Conservation (phyloP, 2,888 invertebrate genomes). For the Hirtodrosophila alboralis region DNA sequence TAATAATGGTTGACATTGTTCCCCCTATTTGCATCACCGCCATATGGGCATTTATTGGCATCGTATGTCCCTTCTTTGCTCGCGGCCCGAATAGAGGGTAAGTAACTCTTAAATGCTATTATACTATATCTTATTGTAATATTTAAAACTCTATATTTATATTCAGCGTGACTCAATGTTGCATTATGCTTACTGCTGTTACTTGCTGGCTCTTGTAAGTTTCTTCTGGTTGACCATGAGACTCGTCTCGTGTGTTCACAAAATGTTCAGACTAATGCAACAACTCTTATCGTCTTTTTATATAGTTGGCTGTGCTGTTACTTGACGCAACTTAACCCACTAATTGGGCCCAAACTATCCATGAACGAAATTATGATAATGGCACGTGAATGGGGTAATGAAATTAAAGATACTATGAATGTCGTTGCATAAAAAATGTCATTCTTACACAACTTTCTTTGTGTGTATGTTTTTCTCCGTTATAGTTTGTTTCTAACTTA, state of each 20-base stretch:
- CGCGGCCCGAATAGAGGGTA: slow-evolving; percentile 83
- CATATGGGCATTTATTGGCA: slow-evolving; percentile 82
- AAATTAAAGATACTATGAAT: slow-evolving; percentile 72
- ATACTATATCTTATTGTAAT: background rate
- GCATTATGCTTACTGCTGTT: slow-evolving; percentile 82
- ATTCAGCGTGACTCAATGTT: slow-evolving; percentile 81
- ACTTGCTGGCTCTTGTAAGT: slow-evolving; percentile 84
- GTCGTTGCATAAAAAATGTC: slow-evolving; percentile 43
- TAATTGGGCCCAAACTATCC: slow-evolving; percentile 81
- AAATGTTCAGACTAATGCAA: background rate
- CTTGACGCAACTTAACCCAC: slow-evolving; percentile 82
- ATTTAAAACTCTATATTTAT: slow-evolving; percentile 5
- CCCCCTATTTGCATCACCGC: slow-evolving; percentile 78
- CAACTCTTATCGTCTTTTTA: slow-evolving; percentile 27
- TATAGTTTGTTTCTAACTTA: slow-evolving; percentile 29
- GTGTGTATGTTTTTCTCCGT: slow-evolving; percentile 31
- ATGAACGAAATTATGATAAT: slow-evolving; percentile 82
- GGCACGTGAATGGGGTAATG: slow-evolving; percentile 82
- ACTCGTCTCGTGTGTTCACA: slow-evolving; percentile 1
- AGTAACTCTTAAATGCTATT: slow-evolving; percentile 35
- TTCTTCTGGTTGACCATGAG: slow-evolving; percentile 21
- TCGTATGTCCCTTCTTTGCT: slow-evolving; percentile 81
- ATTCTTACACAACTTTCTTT: slow-evolving; percentile 52
- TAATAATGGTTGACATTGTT: slow-evolving; percentile 80
- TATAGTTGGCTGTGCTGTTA: slow-evolving; percentile 83